Evolutionary conservation across 2,113 vertebrate species (phyloP).

Genomic region (Toxotes jaculatrix): DNA sequence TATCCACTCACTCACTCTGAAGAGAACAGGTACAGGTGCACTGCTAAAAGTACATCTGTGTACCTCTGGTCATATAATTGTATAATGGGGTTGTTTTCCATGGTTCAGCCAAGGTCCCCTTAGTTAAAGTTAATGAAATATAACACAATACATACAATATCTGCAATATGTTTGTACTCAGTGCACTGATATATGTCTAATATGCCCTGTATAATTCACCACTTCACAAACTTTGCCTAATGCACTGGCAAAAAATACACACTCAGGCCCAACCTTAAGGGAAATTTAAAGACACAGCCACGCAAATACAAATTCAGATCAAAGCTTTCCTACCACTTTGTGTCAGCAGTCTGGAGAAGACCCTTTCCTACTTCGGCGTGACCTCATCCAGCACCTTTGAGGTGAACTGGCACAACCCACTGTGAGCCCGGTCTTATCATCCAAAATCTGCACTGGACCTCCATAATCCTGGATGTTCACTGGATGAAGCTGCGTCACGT

Average conservation of each 20-base stretch:
- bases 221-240: background rate
- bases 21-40: background rate
- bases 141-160: background rate
- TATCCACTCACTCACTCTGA: background rate
- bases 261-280: background rate
- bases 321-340: background rate
- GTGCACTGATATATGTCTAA: background rate
- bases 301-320: background rate
- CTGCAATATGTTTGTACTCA: background rate
- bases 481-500: no score
- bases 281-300: background rate
- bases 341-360: background rate
- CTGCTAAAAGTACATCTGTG: background rate
- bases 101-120: background rate
- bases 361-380: no score
- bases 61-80: background rate
- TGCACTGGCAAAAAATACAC: background rate
- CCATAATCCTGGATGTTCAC: background rate
- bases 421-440: no score
- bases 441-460: background rate
- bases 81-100: background rate
- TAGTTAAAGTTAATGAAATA: background rate
- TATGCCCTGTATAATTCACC: background rate
- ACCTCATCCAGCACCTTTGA: no score
- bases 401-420: background rate